phyloP scores from a whole-genome alignment of 1,140 invertebrate genomes.

The Scaptodrosophila lebanonensis region DNA sequence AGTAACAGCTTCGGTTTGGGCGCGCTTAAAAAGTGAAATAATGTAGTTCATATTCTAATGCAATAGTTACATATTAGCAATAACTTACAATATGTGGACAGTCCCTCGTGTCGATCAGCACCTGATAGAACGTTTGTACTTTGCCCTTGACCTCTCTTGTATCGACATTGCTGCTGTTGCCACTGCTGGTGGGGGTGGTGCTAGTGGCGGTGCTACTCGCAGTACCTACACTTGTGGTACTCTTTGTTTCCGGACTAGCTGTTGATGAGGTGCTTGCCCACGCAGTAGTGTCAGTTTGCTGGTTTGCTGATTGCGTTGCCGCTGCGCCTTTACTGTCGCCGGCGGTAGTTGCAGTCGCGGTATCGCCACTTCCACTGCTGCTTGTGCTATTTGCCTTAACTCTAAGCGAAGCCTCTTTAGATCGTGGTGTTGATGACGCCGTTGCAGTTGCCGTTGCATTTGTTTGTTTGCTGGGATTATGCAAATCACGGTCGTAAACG shows the following conservation, averaged over 20 bases:
- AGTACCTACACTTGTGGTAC: conserved; percentile 28
- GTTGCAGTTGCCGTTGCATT: conserved; percentile 23
- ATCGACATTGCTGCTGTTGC: conserved; percentile 39
- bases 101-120: conserved; percentile 96
- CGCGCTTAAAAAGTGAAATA: conserved; percentile 85
- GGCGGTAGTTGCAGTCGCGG: too few relatives aligned
- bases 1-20: conserved; percentile 98
- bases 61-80: not conserved
- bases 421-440: conserved; percentile 64
- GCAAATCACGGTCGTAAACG: conserved; percentile 94
- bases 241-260: conserved; percentile 1
- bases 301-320: not conserved
- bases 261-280: conserved; percentile 6
- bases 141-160: conserved; percentile 93
- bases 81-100: conserved; percentile 94
- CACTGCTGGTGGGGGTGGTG: not conserved
- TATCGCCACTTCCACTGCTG: too few relatives aligned
- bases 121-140: conserved; percentile 97
- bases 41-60: conserved; percentile 5
- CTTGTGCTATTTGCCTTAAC: conserved; percentile 56
- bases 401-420: conserved; percentile 53
- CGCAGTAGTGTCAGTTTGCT: conserved; percentile 4
- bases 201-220: not conserved
- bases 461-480: conserved; percentile 77
- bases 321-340: conserved; percentile 59